phyloP scores from a whole-genome alignment of 2,888 invertebrate genomes.

The Gymnoscelis rufifasciata region DNA sequence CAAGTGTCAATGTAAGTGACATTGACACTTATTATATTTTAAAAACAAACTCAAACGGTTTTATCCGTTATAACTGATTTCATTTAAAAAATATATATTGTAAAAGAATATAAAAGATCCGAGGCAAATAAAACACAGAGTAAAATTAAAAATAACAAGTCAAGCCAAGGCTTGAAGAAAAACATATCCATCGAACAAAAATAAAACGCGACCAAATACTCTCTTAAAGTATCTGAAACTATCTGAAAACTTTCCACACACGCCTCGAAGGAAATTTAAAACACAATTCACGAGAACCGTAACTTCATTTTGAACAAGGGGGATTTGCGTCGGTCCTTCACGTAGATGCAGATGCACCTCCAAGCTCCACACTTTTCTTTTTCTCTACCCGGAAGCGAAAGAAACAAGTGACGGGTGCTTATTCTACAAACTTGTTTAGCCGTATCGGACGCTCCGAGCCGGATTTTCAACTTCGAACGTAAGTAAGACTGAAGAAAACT shows the following conservation, averaged over 20 bases:
- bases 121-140: too few relatives aligned
- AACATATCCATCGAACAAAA: not conserved
- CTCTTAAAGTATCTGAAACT: constrained; percentile 38
- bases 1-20: too few relatives aligned
- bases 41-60: too few relatives aligned
- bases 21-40: too few relatives aligned
- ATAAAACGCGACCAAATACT: not conserved
- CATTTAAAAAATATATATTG: too few relatives aligned
- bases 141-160: too few relatives aligned
- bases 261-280: constrained; percentile 57
- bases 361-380: constrained; percentile 56
- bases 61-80: too few relatives aligned
- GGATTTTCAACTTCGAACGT: constrained; percentile 56
- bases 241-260: constrained; percentile 59
- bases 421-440: constrained; percentile 69
- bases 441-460: constrained; percentile 59
- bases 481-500: constrained; percentile 38
- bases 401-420: constrained; percentile 63
- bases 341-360: constrained; percentile 56
- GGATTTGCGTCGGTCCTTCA: constrained; percentile 49
- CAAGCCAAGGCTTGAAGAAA: too few relatives aligned
- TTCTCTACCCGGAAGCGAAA: constrained; percentile 54
- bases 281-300: constrained; percentile 66
- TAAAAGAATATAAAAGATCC: too few relatives aligned
- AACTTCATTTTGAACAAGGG: constrained; percentile 69